Percentiles rank a stretch among this genome's conserved stretches.
Evolutionary conservation across 2,113 vertebrate genomes (phyloP).

Genomic region (Salvelinus namaycush): DNA sequence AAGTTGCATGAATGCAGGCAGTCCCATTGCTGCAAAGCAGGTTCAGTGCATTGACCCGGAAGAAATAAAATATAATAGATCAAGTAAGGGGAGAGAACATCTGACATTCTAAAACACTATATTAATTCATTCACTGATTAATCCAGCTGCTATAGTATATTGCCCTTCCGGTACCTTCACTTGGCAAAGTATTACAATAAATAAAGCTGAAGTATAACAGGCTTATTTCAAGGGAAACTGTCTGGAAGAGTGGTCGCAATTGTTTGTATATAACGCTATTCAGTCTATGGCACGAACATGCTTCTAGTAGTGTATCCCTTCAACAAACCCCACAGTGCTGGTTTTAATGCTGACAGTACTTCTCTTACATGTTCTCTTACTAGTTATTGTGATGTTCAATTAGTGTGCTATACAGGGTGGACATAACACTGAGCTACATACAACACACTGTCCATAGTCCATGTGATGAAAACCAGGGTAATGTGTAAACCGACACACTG

Average conservation of each 20-base stretch:
- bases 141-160: constrained; percentile 33
- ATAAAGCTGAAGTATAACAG: constrained; percentile 52
- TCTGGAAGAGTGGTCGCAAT: constrained; percentile 3
- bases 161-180: constrained; percentile 58
- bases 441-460: not conserved
- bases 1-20: constrained; percentile 57
- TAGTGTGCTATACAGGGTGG: not conserved
- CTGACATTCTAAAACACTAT: constrained; percentile 30
- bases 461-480: not conserved
- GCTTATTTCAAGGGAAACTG: constrained; percentile 26
- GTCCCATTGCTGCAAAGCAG: constrained; percentile 58
- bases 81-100: constrained; percentile 39
- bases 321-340: constrained; percentile 17
- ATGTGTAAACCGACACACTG: not conserved
- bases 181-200: constrained; percentile 43
- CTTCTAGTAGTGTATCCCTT: constrained; percentile 33
- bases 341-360: constrained; percentile 11
- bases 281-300: not conserved
- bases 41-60: constrained; percentile 66
- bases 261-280: constrained; percentile 1
- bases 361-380: not conserved
- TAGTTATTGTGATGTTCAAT: not conserved
- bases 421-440: not conserved
- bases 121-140: constrained; percentile 24
- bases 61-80: constrained; percentile 46